Evolutionary conservation across 2,888 invertebrate genomes (phyloP).

Genomic region (Mesodorylaimus sp.): DNA sequence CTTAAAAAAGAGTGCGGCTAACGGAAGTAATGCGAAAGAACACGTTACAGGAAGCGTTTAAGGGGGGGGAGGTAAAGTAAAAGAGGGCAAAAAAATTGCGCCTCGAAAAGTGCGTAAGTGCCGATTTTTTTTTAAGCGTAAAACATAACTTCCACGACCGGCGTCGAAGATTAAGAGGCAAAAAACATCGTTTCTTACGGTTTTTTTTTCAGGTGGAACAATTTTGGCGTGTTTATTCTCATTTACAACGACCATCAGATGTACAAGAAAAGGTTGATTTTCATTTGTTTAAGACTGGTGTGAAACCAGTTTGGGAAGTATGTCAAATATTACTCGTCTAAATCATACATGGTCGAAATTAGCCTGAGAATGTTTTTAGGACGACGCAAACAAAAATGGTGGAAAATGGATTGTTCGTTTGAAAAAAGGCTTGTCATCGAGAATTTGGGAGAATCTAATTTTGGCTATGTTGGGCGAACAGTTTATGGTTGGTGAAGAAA

Average conservation of each 20-base stretch:
- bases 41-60: too few relatives aligned
- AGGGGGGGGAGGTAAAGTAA: too few relatives aligned
- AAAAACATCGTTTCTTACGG: too few relatives aligned
- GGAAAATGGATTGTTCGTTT: conserved; percentile 94
- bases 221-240: conserved; percentile 89
- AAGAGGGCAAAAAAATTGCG: too few relatives aligned
- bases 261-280: conserved; percentile 74
- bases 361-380: conserved; percentile 62
- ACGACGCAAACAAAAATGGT: conserved; percentile 79
- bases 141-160: too few relatives aligned
- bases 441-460: conserved; percentile 95
- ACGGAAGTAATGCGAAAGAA: too few relatives aligned
- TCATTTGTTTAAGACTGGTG: conserved; percentile 90
- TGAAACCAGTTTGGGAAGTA: conserved; percentile 96
- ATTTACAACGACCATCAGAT: conserved; percentile 69
- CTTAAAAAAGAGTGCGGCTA: too few relatives aligned
- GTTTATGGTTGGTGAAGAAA: conserved; percentile 88
- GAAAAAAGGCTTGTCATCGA: conserved; percentile 75
- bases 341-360: conserved; percentile 89
- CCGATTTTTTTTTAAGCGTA: too few relatives aligned
- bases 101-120: too few relatives aligned
- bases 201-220: conserved; percentile 59
- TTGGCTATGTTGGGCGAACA: conserved; percentile 97
- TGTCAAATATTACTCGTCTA: conserved; percentile 49
- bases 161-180: too few relatives aligned